phyloP scores from a whole-genome alignment of 35 echinoderm and acorn worm genomes.

The Ptychodera flava region DNA sequence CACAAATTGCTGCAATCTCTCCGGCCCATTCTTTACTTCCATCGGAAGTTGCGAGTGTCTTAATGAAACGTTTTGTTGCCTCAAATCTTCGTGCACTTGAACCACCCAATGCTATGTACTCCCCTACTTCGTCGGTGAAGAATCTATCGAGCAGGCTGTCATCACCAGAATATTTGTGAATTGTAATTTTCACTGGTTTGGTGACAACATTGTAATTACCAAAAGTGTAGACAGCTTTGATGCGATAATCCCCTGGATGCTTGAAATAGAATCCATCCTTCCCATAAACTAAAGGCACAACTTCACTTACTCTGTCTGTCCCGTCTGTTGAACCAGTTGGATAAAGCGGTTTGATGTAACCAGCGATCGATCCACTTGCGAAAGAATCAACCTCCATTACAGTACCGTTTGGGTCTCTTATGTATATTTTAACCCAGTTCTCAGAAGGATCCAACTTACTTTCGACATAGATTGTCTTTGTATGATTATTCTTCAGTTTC shows the following conservation, averaged over 20 bases:
- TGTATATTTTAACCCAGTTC: background rate
- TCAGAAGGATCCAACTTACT: background rate
- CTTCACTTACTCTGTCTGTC: background rate
- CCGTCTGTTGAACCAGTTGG: background rate
- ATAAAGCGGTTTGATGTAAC: background rate
- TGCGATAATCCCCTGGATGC: background rate
- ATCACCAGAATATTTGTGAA: background rate
- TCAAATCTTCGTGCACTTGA: background rate
- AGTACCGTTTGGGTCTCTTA: background rate
- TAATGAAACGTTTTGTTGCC: background rate
- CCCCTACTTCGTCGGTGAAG: background rate
- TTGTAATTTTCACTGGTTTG: background rate
- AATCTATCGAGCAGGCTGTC: background rate
- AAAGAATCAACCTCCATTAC: background rate
- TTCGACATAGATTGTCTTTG: background rate
- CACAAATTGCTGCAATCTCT: background rate
- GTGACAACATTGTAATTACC: background rate
- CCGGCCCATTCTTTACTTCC: background rate
- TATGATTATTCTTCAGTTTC: background rate
- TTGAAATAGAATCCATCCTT: background rate
- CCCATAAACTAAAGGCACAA: background rate
- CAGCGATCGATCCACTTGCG: background rate
- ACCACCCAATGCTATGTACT: background rate
- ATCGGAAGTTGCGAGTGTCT: background rate
- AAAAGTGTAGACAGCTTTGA: background rate